These are phyloP conservation scores for Drosophila tripunctata DNA, from an alignment of 2,888 invertebrate species.

Conservation along the genomic window DNA sequence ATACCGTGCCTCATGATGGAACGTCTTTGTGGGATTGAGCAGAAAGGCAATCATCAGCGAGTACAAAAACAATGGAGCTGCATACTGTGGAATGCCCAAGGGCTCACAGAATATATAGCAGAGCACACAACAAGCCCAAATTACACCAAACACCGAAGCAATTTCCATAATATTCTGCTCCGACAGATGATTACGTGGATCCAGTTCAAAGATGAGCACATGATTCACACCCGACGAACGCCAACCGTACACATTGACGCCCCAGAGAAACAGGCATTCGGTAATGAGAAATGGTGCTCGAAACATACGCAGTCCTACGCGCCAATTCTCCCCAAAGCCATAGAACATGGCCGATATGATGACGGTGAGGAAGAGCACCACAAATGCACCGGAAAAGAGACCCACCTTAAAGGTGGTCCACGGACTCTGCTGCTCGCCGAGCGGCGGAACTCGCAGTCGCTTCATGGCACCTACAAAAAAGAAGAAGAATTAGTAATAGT, in stretches of 20 bases:
- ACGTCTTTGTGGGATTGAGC: constrained; percentile 90
- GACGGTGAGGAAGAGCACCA: constrained; percentile 90
- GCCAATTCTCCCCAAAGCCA: constrained; percentile 86
- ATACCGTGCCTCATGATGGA: constrained; percentile 90
- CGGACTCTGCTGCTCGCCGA: constrained; percentile 92
- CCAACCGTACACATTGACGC: constrained; percentile 93
- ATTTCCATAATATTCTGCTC: constrained; percentile 92
- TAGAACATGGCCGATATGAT: constrained; percentile 87
- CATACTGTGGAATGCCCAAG: constrained; percentile 90
- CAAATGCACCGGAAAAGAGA: constrained; percentile 92
- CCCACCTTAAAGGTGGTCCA: constrained; percentile 94
- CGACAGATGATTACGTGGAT: constrained; percentile 90
- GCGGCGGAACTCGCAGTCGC: constrained; percentile 91
- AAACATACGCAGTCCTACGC: constrained; percentile 90
- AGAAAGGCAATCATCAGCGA: constrained; percentile 89
- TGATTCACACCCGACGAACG: constrained; percentile 92
- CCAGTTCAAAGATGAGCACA: constrained; percentile 92
- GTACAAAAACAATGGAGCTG: constrained; percentile 89
- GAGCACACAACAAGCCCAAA: constrained; percentile 89
- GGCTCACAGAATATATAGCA: constrained; percentile 88
- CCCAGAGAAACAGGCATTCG: constrained; percentile 90
- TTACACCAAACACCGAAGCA: constrained; percentile 90
- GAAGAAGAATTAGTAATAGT: not conserved
- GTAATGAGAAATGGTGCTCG: constrained; percentile 91
- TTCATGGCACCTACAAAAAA: constrained; percentile 90